Evolutionary conservation across 2,888 invertebrate species (phyloP).

Genomic region (Melikaiella ostensackeni): DNA sequence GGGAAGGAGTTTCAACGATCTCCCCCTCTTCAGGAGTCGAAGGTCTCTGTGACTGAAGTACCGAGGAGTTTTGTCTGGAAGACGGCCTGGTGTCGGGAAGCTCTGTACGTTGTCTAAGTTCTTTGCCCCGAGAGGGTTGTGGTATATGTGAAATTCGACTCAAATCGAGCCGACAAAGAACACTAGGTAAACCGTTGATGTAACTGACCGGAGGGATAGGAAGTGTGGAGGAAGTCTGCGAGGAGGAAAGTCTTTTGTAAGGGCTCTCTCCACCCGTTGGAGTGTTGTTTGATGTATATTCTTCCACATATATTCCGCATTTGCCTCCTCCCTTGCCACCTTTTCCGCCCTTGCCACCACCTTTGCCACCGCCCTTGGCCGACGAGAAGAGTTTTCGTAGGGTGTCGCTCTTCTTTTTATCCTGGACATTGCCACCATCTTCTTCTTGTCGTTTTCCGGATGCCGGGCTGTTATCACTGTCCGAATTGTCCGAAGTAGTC

Average conservation of each 20-base stretch:
- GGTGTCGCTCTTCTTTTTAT: slow-evolving; percentile 86
- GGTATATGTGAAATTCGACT: slow-evolving; percentile 73
- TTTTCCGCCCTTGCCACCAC: slow-evolving; percentile 82
- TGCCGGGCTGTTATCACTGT: slow-evolving; percentile 74
- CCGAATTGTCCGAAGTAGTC: slow-evolving; percentile 74
- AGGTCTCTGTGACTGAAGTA: slow-evolving; percentile 70
- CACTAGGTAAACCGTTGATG: slow-evolving; percentile 69
- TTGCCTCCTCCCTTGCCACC: slow-evolving; percentile 84
- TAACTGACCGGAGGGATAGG: slow-evolving; percentile 60
- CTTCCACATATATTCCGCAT: slow-evolving; percentile 79
- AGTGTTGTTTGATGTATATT: slow-evolving; percentile 72
- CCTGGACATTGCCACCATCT: slow-evolving; percentile 79
- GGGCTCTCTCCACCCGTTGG: slow-evolving; percentile 77
- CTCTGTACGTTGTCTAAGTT: slow-evolving; percentile 78
- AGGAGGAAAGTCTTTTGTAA: slow-evolving; percentile 69
- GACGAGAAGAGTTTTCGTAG: slow-evolving; percentile 82
- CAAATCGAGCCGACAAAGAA: slow-evolving; percentile 78
- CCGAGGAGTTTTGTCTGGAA: slow-evolving; percentile 61
- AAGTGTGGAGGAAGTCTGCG: slow-evolving; percentile 51
- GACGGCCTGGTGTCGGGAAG: slow-evolving; percentile 78
- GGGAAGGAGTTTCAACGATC: slow-evolving; percentile 67
- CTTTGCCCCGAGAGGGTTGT: slow-evolving; percentile 75
- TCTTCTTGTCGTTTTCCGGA: slow-evolving; percentile 77
- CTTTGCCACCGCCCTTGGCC: slow-evolving; percentile 77
- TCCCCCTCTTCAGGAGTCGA: slow-evolving; percentile 75